These are phyloP conservation scores for Pherbina coryleti DNA, from an alignment of 2,888 invertebrate species.

Conservation along the genomic window DNA sequence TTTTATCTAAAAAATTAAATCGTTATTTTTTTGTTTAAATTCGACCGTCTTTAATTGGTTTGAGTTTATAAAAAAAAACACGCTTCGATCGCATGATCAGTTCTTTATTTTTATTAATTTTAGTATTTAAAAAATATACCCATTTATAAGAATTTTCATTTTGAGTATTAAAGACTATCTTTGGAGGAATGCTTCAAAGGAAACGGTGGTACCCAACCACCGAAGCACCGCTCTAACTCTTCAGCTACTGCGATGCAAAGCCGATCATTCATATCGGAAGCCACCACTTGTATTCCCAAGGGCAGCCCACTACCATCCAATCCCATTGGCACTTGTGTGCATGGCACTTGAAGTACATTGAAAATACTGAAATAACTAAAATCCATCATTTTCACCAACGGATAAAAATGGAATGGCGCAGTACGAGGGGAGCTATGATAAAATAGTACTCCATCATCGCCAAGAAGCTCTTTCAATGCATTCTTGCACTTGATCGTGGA, in stretches of 20 bases:
- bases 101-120: too few relatives aligned
- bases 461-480: conserved; percentile 77
- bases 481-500: conserved; percentile 73
- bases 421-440: conserved; percentile 85
- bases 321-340: conserved; percentile 84
- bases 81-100: not conserved
- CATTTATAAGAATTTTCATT: conserved; percentile 4
- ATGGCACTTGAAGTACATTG: conserved; percentile 86
- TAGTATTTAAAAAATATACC: conserved; percentile 10
- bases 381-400: conserved; percentile 83
- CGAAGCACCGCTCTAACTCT: conserved; percentile 88
- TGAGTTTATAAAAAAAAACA: not conserved
- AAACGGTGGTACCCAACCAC: conserved; percentile 87
- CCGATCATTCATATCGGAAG: conserved; percentile 84
- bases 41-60: too few relatives aligned
- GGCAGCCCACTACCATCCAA: conserved; percentile 85
- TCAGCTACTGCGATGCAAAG: conserved; percentile 90
- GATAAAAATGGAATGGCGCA: conserved; percentile 86
- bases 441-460: conserved; percentile 83
- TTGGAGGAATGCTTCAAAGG: conserved; percentile 49
- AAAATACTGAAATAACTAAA: conserved; percentile 88
- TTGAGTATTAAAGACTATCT: not conserved
- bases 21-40: not conserved
- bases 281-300: conserved; percentile 90
- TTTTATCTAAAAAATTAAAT: too few relatives aligned